phyloP scores from a whole-genome alignment of 2,888 invertebrate genomes.

The Tineola bisselliella region DNA sequence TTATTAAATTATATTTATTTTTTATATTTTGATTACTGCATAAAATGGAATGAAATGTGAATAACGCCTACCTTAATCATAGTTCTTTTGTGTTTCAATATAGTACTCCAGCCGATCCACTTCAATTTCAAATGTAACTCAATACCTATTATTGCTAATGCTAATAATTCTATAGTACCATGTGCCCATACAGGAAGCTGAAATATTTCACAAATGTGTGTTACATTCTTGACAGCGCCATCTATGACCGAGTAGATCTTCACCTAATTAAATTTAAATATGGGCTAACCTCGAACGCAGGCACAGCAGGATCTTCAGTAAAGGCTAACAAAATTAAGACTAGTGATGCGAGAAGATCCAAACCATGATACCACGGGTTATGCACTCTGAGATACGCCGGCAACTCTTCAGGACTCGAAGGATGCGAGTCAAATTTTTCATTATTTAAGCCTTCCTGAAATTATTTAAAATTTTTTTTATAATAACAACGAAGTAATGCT shows the following conservation, averaged over 20 bases:
- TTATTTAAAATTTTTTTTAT: background rate
- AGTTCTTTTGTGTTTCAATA: constrained; percentile 84
- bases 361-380: constrained; percentile 85
- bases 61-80: constrained; percentile 89
- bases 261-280: too few species aligned
- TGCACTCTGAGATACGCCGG: constrained; percentile 89
- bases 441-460: constrained; percentile 88
- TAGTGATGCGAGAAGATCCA: constrained; percentile 81
- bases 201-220: too few species aligned
- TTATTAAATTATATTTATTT: too few species aligned
- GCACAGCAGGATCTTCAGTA: constrained; percentile 83
- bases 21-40: too few species aligned
- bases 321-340: constrained; percentile 79
- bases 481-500: too few species aligned
- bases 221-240: too few species aligned
- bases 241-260: too few species aligned
- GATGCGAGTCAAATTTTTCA: constrained; percentile 91
- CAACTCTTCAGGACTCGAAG: constrained; percentile 80
- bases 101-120: constrained; percentile 88
- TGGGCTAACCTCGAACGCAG: constrained; percentile 73
- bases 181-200: constrained; percentile 82
- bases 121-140: constrained; percentile 82
- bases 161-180: constrained; percentile 81
- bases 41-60: too few species aligned
- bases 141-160: constrained; percentile 78